These are phyloP conservation scores for Ephestia elutella DNA, from an alignment of 1,140 invertebrate genomes.

Conservation along the genomic window DNA sequence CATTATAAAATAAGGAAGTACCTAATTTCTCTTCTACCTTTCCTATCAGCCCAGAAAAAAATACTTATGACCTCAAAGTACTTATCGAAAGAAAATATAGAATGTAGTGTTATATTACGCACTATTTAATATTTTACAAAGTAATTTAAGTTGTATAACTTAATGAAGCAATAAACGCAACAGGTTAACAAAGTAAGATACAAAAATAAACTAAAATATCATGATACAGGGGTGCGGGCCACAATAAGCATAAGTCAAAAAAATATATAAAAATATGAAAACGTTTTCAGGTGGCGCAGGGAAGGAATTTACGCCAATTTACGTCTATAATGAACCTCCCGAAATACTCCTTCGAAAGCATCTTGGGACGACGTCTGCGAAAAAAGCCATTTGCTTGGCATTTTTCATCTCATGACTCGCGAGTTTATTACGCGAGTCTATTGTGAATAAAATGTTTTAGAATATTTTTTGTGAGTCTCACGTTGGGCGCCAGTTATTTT, in stretches of 20 bases:
- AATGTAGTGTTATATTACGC: no score
- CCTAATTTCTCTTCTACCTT: no score
- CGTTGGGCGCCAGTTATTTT: conserved; percentile 19
- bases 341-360: neutral
- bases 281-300: neutral
- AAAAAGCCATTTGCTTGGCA: neutral
- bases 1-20: no score
- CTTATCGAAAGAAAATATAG: no score
- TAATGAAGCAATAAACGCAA: no score
- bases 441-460: neutral
- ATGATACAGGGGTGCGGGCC: neutral
- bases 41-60: no score
- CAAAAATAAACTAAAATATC: no score
- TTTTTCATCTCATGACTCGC: neutral
- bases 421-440: neutral
- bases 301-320: neutral
- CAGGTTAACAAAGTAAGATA: no score
- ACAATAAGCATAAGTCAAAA: neutral
- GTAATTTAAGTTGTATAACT: no score
- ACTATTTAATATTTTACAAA: neutral
- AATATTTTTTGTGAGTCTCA: conserved; percentile 8
- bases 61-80: no score
- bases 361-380: neutral
- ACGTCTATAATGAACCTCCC: neutral
- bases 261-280: no score